Evolutionary conservation across 2,888 invertebrate genomes (phyloP), one percentile per base, ranked within the genome.

Genomic region (Tortrix viridana): DNA sequence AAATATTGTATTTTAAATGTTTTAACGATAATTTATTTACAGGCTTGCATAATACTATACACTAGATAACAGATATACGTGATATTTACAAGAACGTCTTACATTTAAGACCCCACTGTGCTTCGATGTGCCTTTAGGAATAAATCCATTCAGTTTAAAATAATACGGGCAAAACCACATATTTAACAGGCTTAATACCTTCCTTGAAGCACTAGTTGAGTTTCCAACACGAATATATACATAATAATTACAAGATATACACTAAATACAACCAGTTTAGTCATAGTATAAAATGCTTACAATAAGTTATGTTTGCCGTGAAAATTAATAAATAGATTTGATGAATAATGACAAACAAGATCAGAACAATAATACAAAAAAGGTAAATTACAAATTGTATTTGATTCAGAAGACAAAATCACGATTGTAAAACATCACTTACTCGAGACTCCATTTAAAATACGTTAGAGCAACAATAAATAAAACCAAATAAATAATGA

Each of bases 11-110:
- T 85, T 88, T 85, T 81, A 74, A 88, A 86, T 81, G 70, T 72
- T 81, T 85, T 86, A 89, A 89, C 89, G 84, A 86, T 82, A 77
- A 83, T 79, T 74, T 86, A 88, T 88, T 76, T 89, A 89, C 87
- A 89, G 56, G 65, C 71, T 76, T 79, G 79, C 68, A 69, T 75
- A 32, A 84, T 80, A 82, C 79, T 85, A 77, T 82, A 86, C 82
- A 84, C 65, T 69, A 69, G 62, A 69, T 67, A 69, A 71, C 55
- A 59, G 32, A 62, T 53, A 58, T 43, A 55, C 58, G 49, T n/a
- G 22, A 47, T 54, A 64, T 64, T 59, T 55, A 64, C 63, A 63
- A 38, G 52, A 54, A 37, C 12, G 49, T 14, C 64, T 52, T 37
- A 71, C 69, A 70, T 65, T 75, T 74, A 77, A 76, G 73, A 75